These are phyloP conservation scores for Dasyornis broadbenti DNA, from an alignment of 2,113 vertebrate species.

Conservation along the genomic window DNA sequence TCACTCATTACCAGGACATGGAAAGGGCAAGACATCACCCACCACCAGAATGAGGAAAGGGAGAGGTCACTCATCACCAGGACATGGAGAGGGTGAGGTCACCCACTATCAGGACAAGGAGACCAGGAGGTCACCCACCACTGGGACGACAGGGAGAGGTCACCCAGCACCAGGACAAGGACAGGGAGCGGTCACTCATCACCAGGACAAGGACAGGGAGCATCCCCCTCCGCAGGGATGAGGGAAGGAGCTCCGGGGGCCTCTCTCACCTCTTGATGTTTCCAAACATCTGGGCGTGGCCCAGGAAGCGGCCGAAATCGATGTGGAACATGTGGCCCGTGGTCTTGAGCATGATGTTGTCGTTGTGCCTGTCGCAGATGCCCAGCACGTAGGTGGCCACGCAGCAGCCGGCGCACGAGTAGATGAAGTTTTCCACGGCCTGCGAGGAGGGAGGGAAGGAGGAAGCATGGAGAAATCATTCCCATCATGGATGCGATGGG, in stretches of 20 bases:
- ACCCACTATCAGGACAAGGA: not conserved
- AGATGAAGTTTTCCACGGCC: conserved; percentile 99
- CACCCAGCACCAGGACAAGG: fast-evolving
- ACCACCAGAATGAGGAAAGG: too few relatives aligned
- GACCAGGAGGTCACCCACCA: too few relatives aligned
- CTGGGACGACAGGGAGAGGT: not conserved
- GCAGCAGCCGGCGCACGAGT: conserved; percentile 94
- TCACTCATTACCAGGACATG: too few relatives aligned
- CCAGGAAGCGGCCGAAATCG: conserved; percentile 95
- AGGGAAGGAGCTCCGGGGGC: not conserved
- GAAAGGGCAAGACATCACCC: too few relatives aligned
- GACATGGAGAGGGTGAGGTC: not conserved
- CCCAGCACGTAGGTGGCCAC: conserved; percentile 96
- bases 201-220: not conserved
- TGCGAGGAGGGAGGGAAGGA: conserved; percentile 20
- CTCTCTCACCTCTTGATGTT: conserved; percentile 92
- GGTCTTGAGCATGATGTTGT: conserved; percentile 99
- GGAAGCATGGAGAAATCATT: not conserved
- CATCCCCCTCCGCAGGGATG: fast-evolving
- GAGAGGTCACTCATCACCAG: not conserved
- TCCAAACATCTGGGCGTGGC: conserved; percentile 97
- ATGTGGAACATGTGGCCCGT: conserved; percentile 99
- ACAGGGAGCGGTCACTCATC: not conserved
- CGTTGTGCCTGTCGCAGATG: conserved; percentile 96
- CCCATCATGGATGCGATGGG: too few relatives aligned